Base-by-base conservation (phyloP, 2,113 vertebrate genomes). In the Pollachius pollachius region DNA sequence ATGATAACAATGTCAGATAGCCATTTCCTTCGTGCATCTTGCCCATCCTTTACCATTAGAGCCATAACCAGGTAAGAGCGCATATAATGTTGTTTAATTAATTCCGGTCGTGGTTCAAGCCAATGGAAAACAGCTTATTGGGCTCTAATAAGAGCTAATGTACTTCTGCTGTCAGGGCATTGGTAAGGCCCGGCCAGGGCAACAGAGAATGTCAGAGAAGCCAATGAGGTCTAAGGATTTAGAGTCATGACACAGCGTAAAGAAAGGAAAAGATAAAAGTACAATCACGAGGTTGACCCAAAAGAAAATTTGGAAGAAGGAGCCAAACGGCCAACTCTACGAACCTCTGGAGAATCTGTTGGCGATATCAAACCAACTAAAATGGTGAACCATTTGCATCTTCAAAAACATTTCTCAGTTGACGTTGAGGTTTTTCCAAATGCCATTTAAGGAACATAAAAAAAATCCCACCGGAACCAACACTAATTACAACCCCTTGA, bases 101-200 rank as follows among this genome's bases (percentile, higher is more conserved):
- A 81, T 85, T 77, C 80, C 66, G 60, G 52, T 52, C 61, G 52
- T 52, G 64, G 63, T 65, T 62, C 81, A 64, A 74, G 72, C 85
- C 88, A 81, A 85, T 84, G 85, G 80, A 18, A 34, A 16, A 52
- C 30, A 67, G 85, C 78, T 87, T 86, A 85, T 75, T 54, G 52
- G 70, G 61, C 73, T 62, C 75, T 74, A 76, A 81, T 77, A 77
- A 84, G 77, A 76, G 78, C 80, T 82, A 72, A 83, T 88, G 82
- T 80, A 75, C 83, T 81, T 82, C 74, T 85, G 77, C 80, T 82
- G 84, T 84, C 69, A 73, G 3, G 65, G 79, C 86, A 80, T 84
- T 80, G 77, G 86, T 68, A 76, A 58, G 67, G 71, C 59, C 76
- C 52, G 48, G 61, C 37, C 2, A 5, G 15, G 54, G 19, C 9